Evolutionary conservation across 2,797 vertebrate genomes (phyloP).

Genomic region (Phalanger gymnotis): DNA sequence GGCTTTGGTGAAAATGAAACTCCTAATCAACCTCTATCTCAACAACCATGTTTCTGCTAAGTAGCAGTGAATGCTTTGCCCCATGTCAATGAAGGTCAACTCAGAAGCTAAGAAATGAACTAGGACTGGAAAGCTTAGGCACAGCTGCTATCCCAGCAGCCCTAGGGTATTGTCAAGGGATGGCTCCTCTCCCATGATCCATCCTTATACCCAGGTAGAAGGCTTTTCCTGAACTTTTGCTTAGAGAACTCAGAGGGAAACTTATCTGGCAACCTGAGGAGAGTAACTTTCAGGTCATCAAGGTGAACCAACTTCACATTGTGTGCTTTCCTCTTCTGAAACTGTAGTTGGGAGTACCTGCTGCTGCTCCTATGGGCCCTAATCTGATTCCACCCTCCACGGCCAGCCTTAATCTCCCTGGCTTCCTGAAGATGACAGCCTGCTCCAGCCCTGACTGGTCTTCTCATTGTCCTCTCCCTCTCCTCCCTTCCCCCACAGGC

Average conservation of each 20-base stretch:
- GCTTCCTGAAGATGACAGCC: background rate
- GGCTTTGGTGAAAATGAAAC: background rate
- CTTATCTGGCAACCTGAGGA: background rate
- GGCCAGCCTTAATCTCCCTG: background rate
- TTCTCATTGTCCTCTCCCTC: background rate
- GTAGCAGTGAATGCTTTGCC: background rate
- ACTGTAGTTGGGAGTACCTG: background rate
- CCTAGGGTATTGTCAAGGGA: background rate
- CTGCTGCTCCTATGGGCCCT: background rate
- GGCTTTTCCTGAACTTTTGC: background rate
- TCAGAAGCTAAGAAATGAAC: background rate
- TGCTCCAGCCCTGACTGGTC: background rate
- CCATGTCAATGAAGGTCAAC: background rate
- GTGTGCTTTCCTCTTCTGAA: background rate
- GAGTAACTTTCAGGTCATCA: background rate
- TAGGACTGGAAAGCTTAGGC: background rate
- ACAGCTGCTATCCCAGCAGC: background rate
- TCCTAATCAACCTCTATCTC: background rate
- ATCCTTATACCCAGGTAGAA: background rate
- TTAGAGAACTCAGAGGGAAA: background rate
- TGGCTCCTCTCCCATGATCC: background rate
- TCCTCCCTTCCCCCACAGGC: background rate
- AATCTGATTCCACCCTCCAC: background rate
- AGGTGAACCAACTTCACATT: background rate
- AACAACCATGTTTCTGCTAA: background rate